phyloP scores from a whole-genome alignment of 2,888 invertebrate species.

The Acrobasis suavella region DNA sequence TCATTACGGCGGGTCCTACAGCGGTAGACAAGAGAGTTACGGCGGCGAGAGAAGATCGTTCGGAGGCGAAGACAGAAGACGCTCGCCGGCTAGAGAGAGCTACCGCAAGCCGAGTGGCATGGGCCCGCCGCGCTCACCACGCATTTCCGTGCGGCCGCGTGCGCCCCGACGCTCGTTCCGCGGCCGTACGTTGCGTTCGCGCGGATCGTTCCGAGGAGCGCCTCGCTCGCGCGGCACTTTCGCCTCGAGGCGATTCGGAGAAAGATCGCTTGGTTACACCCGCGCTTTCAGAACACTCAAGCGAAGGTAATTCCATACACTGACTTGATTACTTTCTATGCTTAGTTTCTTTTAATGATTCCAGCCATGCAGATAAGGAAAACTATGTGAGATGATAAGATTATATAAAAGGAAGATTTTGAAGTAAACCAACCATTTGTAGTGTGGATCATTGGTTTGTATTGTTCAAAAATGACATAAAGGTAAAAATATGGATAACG shows the following conservation, averaged over 20 bases:
- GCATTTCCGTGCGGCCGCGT: constrained; percentile 67
- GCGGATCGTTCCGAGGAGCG: constrained; percentile 79
- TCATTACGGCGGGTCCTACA: constrained; percentile 79
- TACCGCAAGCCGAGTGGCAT: constrained; percentile 76
- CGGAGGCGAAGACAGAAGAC: constrained; percentile 79
- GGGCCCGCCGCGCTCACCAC: constrained; percentile 74
- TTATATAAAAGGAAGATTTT: background rate
- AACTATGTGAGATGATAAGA: constrained; percentile 17
- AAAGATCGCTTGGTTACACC: constrained; percentile 68
- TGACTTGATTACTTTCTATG: constrained; percentile 51
- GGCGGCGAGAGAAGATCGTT: constrained; percentile 74
- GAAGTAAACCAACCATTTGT: background rate
- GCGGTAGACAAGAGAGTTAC: constrained; percentile 82
- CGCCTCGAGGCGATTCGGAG: constrained; percentile 64
- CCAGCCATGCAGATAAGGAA: constrained; percentile 23
- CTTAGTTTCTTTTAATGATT: constrained; percentile 45
- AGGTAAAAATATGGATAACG: background rate
- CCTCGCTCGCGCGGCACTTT: constrained; percentile 78
- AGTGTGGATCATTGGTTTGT: constrained; percentile 21
- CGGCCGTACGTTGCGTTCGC: constrained; percentile 79
- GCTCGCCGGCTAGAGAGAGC: constrained; percentile 77
- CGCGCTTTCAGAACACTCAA: constrained; percentile 74
- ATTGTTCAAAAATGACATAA: background rate
- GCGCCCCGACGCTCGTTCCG: constrained; percentile 80
- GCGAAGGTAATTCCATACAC: constrained; percentile 73